Evolutionary conservation across 2,888 invertebrate genomes (phyloP).

Genomic region (Campopleginae sp.): DNA sequence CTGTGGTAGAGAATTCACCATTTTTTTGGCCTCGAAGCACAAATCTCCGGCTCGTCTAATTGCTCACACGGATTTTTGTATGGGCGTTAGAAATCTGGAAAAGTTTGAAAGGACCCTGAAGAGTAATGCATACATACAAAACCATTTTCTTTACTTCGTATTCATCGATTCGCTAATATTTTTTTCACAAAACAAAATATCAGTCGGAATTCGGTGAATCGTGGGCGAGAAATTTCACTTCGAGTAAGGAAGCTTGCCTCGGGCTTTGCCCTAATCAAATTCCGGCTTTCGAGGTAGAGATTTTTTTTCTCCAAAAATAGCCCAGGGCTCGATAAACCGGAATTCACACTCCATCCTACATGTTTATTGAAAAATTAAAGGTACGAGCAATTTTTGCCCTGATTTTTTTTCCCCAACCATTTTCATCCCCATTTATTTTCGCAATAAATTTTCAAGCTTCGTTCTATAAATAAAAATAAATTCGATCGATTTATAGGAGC

Average conservation of each 20-base stretch:
- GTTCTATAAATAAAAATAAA: not conserved
- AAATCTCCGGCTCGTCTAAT: constrained; percentile 50
- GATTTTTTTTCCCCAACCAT: not conserved
- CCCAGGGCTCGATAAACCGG: not conserved
- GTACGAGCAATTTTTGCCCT: not conserved
- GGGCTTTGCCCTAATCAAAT: constrained; percentile 70
- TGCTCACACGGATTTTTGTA: constrained; percentile 3
- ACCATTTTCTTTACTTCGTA: constrained; percentile 23
- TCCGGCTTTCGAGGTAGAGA: constrained; percentile 9
- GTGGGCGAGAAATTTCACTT: constrained; percentile 20
- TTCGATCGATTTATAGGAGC: not conserved
- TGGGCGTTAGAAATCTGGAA: not conserved
- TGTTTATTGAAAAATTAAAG: constrained; percentile 1
- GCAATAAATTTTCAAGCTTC: not conserved
- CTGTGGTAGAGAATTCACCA: constrained; percentile 49
- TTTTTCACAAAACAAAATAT: constrained; percentile 21
- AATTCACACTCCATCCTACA: not conserved
- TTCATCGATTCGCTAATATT: constrained; percentile 2
- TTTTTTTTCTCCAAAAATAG: constrained; percentile 11
- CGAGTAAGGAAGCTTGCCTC: constrained; percentile 61
- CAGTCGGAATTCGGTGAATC: not conserved
- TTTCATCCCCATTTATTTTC: not conserved
- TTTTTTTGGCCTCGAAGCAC: constrained; percentile 65
- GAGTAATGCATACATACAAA: not conserved
- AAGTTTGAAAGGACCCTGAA: not conserved